Percentiles rank a stretch among this genome's conserved stretches.
phyloP scores from a whole-genome alignment of 2,113 vertebrate species.

The Glareola pratincola region DNA sequence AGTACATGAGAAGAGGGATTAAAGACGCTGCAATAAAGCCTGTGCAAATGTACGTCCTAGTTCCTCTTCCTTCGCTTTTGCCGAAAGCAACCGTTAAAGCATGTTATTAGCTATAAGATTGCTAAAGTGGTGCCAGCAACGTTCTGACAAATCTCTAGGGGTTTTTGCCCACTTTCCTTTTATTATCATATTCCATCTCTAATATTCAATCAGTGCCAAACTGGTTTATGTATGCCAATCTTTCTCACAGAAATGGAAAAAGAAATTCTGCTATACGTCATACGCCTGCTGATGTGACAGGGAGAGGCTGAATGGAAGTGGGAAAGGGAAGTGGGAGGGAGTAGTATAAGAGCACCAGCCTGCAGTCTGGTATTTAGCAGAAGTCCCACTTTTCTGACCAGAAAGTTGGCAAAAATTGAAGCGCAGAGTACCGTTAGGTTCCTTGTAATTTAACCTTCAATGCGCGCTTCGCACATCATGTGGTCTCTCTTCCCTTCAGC shows the following conservation, averaged over 20 bases:
- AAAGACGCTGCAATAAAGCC: background rate
- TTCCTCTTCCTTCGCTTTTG: conserved; percentile 7
- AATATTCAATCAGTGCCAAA: conserved; percentile 27
- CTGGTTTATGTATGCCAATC: background rate
- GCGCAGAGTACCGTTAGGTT: background rate
- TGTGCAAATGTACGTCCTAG: background rate
- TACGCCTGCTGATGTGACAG: background rate
- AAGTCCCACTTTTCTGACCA: background rate
- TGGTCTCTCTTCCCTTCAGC: background rate
- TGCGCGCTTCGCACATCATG: background rate
- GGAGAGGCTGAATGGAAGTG: background rate
- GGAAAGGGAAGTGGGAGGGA: background rate
- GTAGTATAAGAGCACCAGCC: background rate
- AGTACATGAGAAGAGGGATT: background rate
- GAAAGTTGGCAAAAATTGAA: conserved; percentile 14
- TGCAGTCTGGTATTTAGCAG: background rate
- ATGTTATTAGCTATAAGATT: background rate
- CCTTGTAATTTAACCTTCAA: background rate
- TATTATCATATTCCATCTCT: conserved; percentile 9
- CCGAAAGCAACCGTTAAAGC: conserved; percentile 26
- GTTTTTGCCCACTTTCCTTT: background rate
- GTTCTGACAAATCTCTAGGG: conserved; percentile 9
- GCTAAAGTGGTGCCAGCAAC: background rate
- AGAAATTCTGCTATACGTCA: background rate
- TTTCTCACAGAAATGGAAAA: conserved; percentile 4